Base-by-base conservation (phyloP, 1,140 invertebrate species). In the Monochamus saltuarius region DNA sequence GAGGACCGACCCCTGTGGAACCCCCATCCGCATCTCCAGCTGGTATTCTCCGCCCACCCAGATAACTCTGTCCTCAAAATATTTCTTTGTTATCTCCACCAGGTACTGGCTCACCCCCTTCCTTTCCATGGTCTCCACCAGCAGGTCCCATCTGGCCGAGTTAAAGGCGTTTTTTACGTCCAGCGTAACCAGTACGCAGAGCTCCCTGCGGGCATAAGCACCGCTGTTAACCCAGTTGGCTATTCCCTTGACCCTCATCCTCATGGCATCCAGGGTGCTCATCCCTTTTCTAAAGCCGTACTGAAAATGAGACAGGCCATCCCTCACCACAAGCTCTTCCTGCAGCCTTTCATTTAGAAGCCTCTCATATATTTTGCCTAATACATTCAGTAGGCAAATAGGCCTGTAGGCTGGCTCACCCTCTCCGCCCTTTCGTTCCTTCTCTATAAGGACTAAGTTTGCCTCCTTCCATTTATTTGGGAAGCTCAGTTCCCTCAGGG, bases 1-100 rank as follows among this genome's bases (percentile, higher is more conserved):
- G 0, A 79, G 53, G 0, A 79, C 71, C 0, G 77, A 81, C 0
- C 78, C 78, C 59, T 81, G 78, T 0, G 78, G 78, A 29, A 79
- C 78, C 0, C 79, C 76, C 22, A 29, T 29, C 6, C 22, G 2
- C 22, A 29, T 29, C 2, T 6, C 2, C 6, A 29, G 2, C 2
- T 6, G 22, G 22, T 6, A 3, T 29, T 6, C 6, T 6, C 6
- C 22, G 22, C 6, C 14, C 39, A 13, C 14, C 14, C 39, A 40
- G 8, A 16, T 40, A 2, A 7, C 7, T 7, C 39, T 40, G 2
- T 16, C 11, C 39, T 40, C 11, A 2, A 40, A 1, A 16, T 14
- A 19, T 4, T 14, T 11, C 4, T 47, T 14, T 11, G 13, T 13
- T 11, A 29, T 29, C 22, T 29, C 22, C 2, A 29, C 22, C 22